A percentile compares a stretch with the other conserved stretches of the same genome.
phyloP scores from a whole-genome alignment of 2,888 invertebrate species.

The Allolobophora icterica region DNA sequence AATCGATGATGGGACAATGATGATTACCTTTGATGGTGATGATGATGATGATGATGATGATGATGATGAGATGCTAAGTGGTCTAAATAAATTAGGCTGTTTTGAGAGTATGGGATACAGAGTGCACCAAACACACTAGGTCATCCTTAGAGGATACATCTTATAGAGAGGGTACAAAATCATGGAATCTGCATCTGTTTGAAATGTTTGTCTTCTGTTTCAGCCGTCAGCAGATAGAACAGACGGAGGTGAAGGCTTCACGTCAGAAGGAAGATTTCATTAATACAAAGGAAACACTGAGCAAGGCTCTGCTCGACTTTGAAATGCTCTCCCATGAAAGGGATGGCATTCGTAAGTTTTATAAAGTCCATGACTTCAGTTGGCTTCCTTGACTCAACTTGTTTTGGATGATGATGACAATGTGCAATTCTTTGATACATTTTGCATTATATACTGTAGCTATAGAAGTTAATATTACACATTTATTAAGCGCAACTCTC shows the following conservation, averaged over 20 bases:
- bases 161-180: too few species aligned
- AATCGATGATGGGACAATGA: too few species aligned
- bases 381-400: not conserved
- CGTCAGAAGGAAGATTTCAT: slow-evolving; percentile 84
- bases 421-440: too few species aligned
- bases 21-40: not conserved
- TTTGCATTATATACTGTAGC: too few species aligned
- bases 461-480: too few species aligned
- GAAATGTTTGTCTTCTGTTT: slow-evolving; percentile 38
- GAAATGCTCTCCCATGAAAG: slow-evolving; percentile 90
- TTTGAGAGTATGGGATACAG: not conserved
- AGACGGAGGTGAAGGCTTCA: slow-evolving; percentile 84
- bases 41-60: not conserved
- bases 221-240: slow-evolving; percentile 68
- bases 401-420: not conserved
- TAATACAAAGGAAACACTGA: slow-evolving; percentile 81
- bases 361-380: not conserved
- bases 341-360: slow-evolving; percentile 72
- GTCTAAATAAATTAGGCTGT: not conserved
- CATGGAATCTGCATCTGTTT: not conserved
- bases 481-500: too few species aligned
- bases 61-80: not conserved
- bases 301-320: slow-evolving; percentile 77
- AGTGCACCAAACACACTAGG: not conserved
- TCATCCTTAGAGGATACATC: too few species aligned